Evolutionary conservation across 2,888 invertebrate genomes (phyloP), one percentile per base, ranked within the genome.

Genomic region (Esperia sulphurella): DNA sequence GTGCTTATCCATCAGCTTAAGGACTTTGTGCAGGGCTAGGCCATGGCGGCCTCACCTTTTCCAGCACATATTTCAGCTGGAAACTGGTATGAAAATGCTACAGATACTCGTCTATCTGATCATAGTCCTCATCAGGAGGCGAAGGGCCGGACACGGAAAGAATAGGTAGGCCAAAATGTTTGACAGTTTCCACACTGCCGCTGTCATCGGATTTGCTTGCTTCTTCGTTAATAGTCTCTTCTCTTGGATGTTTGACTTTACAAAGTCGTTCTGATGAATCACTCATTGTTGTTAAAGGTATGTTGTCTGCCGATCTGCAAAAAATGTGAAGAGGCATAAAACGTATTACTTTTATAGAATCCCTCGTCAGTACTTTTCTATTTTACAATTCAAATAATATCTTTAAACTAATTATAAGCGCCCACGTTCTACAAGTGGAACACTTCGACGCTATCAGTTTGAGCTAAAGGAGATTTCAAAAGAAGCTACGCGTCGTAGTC

Each of bases 111-210:
- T 92, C 92, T 70, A 91, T 90, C 68, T 90, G 89, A 52, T 90
- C 90, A 46, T 91, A 90, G 64, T 93, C 93, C 61, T 94, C 94
- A 61, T 94, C 94, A 10, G 95, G 94, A 31, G 95, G 95, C 13
- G 94, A 94, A 0, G 95, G 95, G n/a, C 94, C 94, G 9, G 95
- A 95, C 29, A 95, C 92, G 21, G 95, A 95, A 6, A 95, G 91
- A 62, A 94, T 94, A 43, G 95, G 95, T 62, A 95, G 84, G 37
- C 94, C 94, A 55, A 94, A 94, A 63, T 93, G 93, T 58, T 86
- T 87, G 45, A 92, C 91, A 38, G 92, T 89, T 51, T 90, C 88
- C 1, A 88, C 79, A 57, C 88, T 88, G 47, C 86, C 79, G 46
- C 85, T 87, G 64, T 88, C 87, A 29, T 88, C 88, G 0, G 88